Evolutionary conservation across 2,797 vertebrate species (phyloP), one percentile per base, ranked within the genome.

Genomic region (Sebastes nivosus): DNA sequence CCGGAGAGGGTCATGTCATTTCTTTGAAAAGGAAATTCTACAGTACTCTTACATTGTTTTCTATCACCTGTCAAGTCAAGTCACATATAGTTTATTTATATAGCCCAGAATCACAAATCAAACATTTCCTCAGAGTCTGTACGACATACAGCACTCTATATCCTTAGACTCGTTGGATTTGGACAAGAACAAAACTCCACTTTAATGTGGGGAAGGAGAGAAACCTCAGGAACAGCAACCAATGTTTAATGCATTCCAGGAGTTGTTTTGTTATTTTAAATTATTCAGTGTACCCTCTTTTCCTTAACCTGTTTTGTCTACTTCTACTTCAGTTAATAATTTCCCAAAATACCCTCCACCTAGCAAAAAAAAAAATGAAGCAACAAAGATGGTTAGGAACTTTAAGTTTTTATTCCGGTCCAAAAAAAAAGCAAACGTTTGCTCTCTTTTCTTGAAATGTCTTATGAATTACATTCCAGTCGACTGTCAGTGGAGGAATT

Each of bases 281-380:
- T 81, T 46, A 65, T 79, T 84, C 42, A 61, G 20, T 11, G 36
- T 58, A 50, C 27, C 63, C 52, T 58, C n/a, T 75, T 77, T 77
- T 38, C 54, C 27, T 81, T 73, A 73, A 77, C 59, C 72, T 81
- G 46, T 77, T 80, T 77, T 69, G 64, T 82, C 67, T 65, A 27
- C 4, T 79, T 82, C 32, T 50, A 24, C 80, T 64, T 77, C 60
- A 46, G 50, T 81, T 79, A 84, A 87, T 79, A 82, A 77, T 75
- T 57, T 81, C 83, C 75, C 72, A 85, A 75, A 81, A 84, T 85
- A 70, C 18, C 79, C 12, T 58, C 63, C 77, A 58, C 67, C 22
- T 64, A 54, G 22, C 42, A 55, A 57, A 54, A 66, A 24, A 66
- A 24, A 80, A 30, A 79, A 14, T 58, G 7, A 52, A 52, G 46